Evolutionary conservation across 1,140 invertebrate genomes (phyloP).

Genomic region (Ganaspis sp.): DNA sequence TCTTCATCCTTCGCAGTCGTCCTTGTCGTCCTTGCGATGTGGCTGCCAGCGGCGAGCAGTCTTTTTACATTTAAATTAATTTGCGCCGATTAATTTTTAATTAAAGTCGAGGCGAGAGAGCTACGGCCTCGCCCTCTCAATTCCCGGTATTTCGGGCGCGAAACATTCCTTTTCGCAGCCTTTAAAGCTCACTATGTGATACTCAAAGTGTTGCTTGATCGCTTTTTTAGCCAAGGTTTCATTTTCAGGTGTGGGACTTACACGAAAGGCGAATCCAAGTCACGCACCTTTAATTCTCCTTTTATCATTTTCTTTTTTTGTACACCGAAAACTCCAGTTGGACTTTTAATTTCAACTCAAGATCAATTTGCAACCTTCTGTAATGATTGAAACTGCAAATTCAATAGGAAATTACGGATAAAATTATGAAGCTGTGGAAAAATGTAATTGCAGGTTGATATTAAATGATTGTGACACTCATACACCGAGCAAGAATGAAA

Average conservation of each 20-base stretch:
- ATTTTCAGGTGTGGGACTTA: conserved; percentile 1
- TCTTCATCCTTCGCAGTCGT: conserved; percentile 38
- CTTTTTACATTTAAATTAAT: conserved; percentile 75
- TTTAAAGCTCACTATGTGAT: not conserved
- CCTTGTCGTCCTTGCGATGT: conserved; percentile 45
- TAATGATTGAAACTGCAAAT: too few relatives aligned
- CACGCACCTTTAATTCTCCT: conserved; percentile 2
- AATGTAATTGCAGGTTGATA: too few relatives aligned
- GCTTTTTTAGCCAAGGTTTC: not conserved
- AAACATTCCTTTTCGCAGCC: not conserved
- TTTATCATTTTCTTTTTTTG: not conserved
- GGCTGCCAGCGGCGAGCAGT: conserved; percentile 34
- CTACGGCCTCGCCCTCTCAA: conserved; percentile 33
- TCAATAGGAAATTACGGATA: too few relatives aligned
- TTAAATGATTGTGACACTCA: too few relatives aligned
- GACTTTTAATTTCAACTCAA: not conserved
- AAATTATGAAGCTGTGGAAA: too few relatives aligned
- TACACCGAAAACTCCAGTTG: not conserved
- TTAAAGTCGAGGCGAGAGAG: conserved; percentile 62
- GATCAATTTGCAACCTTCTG: conserved; percentile 3
- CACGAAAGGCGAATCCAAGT: not conserved
- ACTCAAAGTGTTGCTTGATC: conserved; percentile 15
- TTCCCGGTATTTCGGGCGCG: conserved; percentile 11
- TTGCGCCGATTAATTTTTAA: conserved; percentile 75
- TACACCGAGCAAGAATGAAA: too few relatives aligned